Evolutionary conservation across 2,888 invertebrate species (phyloP), one percentile per base, ranked within the genome.

Genomic region (Sarcophaga subvicina): DNA sequence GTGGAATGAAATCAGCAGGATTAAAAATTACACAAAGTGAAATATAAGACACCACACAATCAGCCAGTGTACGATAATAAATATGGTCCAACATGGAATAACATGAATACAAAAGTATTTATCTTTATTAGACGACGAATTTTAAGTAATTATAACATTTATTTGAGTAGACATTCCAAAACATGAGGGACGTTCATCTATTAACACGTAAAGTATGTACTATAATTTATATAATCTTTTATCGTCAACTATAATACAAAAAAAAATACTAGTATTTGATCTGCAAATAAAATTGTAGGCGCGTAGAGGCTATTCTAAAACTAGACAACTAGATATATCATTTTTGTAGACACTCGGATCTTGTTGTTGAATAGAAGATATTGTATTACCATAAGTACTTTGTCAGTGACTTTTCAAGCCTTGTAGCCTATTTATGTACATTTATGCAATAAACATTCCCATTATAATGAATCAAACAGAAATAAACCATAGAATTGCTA

Each of bases 1-100:
- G 71, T 76, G 45, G 80, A 77, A 80, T 60, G 77, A 54, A 77
- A 85, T 76, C 80, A 80, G 62, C 72, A 85, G 80, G 76, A 85
- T 80, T 76, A 72, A 69, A 85, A 80, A 71, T 80, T 80, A 76
- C 27, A 77, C 71, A 76, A 72, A 77, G 66, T 71, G 47, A 84
- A 66, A 71, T 84, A 76, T 66, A 80, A 84, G 76, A 66, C 80
- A 66, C 70, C 75, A 72, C n/a, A 71, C 70, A 78, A 49, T 62
- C 47, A 47, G 47, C 54, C 66, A 22, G 22, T 60, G 3, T n/a
- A 63, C 14, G 49, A 37, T 37, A 37, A 37, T 37, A 37, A 37
- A 37, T 37, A 54, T 54, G 54, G 54, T 17, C 12, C 12, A 54
- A 54, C 17, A 14, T 54, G 14, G 10, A 54, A 54, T 17, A 14